Evolutionary conservation across 2,113 vertebrate genomes (phyloP).

Genomic region (Aptenodytes patagonicus): DNA sequence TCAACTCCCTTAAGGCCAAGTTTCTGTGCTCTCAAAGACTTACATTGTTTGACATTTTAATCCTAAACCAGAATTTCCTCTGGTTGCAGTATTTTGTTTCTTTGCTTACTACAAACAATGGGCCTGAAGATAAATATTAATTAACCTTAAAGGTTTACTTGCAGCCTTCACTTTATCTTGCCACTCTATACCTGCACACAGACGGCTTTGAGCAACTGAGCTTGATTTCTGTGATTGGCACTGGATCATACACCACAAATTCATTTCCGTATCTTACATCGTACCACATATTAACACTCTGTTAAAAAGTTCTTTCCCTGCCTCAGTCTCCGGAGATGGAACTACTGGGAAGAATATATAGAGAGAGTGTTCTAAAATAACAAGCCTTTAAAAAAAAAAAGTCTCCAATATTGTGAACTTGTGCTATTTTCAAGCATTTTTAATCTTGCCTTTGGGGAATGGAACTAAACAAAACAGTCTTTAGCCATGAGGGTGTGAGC

Average conservation of each 20-base stretch:
- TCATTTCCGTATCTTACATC: background rate
- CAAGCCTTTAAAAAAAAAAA: background rate
- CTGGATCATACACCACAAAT: background rate
- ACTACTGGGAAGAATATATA: background rate
- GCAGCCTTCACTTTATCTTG: background rate
- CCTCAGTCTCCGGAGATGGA: background rate
- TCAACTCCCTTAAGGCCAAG: background rate
- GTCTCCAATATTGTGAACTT: background rate
- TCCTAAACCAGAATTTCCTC: background rate
- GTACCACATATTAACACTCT: background rate
- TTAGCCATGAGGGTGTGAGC: background rate
- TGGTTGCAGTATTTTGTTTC: background rate
- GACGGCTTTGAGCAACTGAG: background rate
- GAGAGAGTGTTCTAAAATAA: background rate
- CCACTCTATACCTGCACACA: background rate
- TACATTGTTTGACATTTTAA: background rate
- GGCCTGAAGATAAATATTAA: background rate
- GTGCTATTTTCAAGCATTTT: background rate
- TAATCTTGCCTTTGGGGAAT: background rate
- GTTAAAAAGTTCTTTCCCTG: background rate
- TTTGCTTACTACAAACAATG: background rate
- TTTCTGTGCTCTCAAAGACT: background rate
- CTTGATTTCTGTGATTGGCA: background rate
- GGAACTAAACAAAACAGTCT: background rate
- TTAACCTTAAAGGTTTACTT: background rate